Evolutionary conservation across 2,113 vertebrate species (phyloP), one percentile per base, ranked within the genome.

Genomic region (Chaetodon trifascialis): DNA sequence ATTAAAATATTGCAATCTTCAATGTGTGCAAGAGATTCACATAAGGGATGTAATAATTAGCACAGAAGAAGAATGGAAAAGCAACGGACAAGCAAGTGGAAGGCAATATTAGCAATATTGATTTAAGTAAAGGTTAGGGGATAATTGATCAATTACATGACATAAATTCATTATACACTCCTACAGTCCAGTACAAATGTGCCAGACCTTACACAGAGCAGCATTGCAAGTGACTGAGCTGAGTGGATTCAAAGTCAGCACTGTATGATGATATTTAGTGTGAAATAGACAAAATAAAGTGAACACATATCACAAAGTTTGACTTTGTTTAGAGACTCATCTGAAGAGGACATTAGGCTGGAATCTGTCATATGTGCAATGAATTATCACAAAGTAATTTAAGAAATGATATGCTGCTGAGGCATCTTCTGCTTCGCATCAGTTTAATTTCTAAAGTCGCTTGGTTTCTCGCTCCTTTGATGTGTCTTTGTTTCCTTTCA

Each of bases 401-500:
- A 40, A 59, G 34, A 69, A 60, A 51, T 0, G 12, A 42, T 23
- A 2, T 42, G 23, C 30, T 2, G 44, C 14, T n/a, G 38, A 30
- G 11, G 9, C 4, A 40, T 21, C 5, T 51, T 12, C 5, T 11
- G 38, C 49, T 44, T 23, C 17, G 36, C 4, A n/a, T 46, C 9
- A 2, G 1, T 19, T 55, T 36, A 0, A 30, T 47, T 49, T 62
- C n/a, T 21, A 30, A 51, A 62, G n/a, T 49, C 34, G 14, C 16
- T 21, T 14, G 46, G 21, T 68, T 36, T 58, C 25, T 8, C 44
- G 54, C 54, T 40, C 36, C n/a, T 40, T 68, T 2, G 1, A 5
- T 68, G 16, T 59, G n/a, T 70, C n/a, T 51, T 46, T n/a, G 46
- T 79, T 85, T 69, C 51, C 21, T 54, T 46, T 82, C 19, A 82